phyloP scores from a whole-genome alignment of 1,140 invertebrate genomes.

The Drosophila kanapiae region DNA sequence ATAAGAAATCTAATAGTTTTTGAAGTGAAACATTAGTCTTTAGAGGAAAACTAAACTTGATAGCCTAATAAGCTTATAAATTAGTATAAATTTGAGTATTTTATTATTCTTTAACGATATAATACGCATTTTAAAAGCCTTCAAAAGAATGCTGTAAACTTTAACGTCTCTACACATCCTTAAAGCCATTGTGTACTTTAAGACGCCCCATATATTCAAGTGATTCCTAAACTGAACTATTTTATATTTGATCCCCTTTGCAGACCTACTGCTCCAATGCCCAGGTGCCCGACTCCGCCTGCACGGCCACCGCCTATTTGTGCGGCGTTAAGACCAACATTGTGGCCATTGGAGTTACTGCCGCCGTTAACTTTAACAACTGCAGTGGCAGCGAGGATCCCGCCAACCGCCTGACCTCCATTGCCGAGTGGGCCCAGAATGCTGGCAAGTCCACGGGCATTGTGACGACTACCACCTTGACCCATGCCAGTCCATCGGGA shows the following conservation, averaged over 20 bases:
- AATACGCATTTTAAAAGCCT: too few relatives aligned
- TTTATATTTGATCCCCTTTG: not conserved
- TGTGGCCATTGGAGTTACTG: conserved; percentile 88
- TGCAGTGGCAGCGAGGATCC: conserved; percentile 88
- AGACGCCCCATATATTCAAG: too few relatives aligned
- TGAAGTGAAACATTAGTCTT: too few relatives aligned
- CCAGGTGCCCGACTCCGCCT: conserved; percentile 93
- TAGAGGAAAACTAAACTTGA: too few relatives aligned
- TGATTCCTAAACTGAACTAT: too few relatives aligned
- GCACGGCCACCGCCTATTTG: conserved; percentile 90
- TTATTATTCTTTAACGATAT: too few relatives aligned
- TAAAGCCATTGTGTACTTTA: not conserved
- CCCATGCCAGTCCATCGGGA: conserved; percentile 80
- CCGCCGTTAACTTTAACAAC: conserved; percentile 87
- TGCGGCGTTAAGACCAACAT: conserved; percentile 91
- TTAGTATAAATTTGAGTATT: too few relatives aligned
- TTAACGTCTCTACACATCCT: too few relatives aligned
- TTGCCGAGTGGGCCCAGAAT: conserved; percentile 93
- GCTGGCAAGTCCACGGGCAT: conserved; percentile 87
- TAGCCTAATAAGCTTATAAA: too few relatives aligned
- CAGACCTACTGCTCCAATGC: conserved; percentile 90
- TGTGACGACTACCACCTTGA: conserved; percentile 80
- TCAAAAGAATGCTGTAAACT: too few relatives aligned
- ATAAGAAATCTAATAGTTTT: too few relatives aligned
- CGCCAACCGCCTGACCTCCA: conserved; percentile 87